Evolutionary conservation across 1,140 invertebrate species (phyloP), one percentile per base, ranked within the genome.

Genomic region (Drosophila arizonae): DNA sequence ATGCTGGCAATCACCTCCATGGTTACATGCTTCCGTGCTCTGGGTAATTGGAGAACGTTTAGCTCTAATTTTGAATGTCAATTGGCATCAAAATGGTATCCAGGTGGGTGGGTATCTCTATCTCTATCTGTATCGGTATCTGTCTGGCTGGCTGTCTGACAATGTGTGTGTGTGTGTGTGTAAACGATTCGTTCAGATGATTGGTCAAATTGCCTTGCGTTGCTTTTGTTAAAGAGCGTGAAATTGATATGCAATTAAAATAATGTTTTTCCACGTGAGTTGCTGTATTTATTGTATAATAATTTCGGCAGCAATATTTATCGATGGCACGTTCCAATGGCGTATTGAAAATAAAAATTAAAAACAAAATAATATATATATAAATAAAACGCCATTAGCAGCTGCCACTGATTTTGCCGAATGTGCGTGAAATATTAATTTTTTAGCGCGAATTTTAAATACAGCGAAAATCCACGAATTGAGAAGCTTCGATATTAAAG

Each of bases 221-320:
- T 57, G 67, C 56, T 74, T 77, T 70, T 70, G 63, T 51, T 77
- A 77, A 85, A 85, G 45, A 81, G 81, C 85, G 48, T 88, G 62
- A 88, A 88, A 88, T 88, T 80, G 51, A 80, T 88, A 73, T 78
- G 79, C 85, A 88, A 88, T 88, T 88, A 80, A 88, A 82, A 88
- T 60, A 79, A 82, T 87, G 88, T 79, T 87, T 86, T 82, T 86
- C 69, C 79, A 76, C 72, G 36, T 75, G 69, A 76, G 69, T 65
- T 60, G 30, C 6, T 26, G 54, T 28, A 45, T 52, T 62, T 48
- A 72, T 68, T 57, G 45, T 41, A 57, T 11, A 60, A 64, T 64
- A 58, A 60, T 56, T 50, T 66, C 39, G 46, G 33, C 41, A 39
- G 33, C 43, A 5, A 56, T 55, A 43, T 30, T 56, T 17, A 11